Evolutionary conservation across 2,888 invertebrate genomes (phyloP).

Genomic region (Matsumyia berberina): DNA sequence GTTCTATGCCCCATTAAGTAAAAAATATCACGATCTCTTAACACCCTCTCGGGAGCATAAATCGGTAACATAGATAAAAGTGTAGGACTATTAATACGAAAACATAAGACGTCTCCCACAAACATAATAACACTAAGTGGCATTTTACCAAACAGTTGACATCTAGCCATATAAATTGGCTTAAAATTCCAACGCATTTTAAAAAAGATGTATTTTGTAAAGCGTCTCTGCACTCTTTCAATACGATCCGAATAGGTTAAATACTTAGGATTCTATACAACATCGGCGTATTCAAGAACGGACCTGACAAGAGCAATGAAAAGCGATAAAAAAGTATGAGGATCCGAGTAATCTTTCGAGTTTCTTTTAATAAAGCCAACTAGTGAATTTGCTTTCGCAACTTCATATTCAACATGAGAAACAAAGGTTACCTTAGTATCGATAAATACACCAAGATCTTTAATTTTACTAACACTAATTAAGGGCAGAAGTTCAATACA

Average conservation of each 20-base stretch:
- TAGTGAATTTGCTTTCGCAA: conserved; percentile 12
- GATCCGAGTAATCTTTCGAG: no score
- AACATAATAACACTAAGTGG: conserved; percentile 6
- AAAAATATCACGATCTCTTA: no score
- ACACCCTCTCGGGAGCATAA: no score
- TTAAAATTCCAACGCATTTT: not conserved
- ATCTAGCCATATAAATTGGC: not conserved
- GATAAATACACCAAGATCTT: not conserved
- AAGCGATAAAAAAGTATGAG: no score
- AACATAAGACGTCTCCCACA: no score
- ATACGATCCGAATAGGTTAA: no score
- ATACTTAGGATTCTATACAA: conserved; percentile 7
- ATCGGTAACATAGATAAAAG: no score
- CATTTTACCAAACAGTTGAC: not conserved
- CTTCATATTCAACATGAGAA: conserved; percentile 14
- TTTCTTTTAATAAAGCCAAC: conserved; percentile 18
- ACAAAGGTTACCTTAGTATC: conserved; percentile 4
- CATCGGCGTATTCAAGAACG: conserved; percentile 4
- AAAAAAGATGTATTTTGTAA: not conserved
- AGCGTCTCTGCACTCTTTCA: no score
- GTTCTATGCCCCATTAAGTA: conserved; percentile 2
- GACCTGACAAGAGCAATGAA: no score
- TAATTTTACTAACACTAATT: no score
- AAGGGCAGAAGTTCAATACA: no score
- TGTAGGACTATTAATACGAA: no score